Evolutionary conservation across 2,113 vertebrate species (phyloP), one percentile per base, ranked within the genome.

Genomic region (Phalacrocorax pelagicus): DNA sequence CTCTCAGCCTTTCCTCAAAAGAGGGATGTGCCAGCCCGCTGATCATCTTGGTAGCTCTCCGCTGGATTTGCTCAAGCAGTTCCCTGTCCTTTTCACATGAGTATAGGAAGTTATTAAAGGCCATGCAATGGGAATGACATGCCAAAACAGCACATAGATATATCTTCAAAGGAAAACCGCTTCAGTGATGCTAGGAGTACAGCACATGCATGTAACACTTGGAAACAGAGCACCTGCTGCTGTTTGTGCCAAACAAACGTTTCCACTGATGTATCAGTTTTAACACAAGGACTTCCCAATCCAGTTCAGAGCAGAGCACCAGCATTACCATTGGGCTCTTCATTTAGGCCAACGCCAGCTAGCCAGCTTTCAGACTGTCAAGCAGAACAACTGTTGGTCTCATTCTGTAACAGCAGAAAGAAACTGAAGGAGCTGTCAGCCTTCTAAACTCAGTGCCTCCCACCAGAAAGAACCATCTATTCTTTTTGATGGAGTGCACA

Each of bases 171-270:
- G 59, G 38, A 55, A 88, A 91, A 51, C n/a, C 8, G 19, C 71
- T 80, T 26, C 74, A 62, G 42, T 32, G 81, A 92, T 92, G 93
- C 54, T 70, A 30, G 74, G 73, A 82, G 88, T 17, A 44, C 36
- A 92, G 87, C 40, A 44, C 23, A 81, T 11, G 40, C 77, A 38
- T 38, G 26, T 20, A 73, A 69, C 74, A 47, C 90, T 38, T 94
- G 90, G 94, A 93, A 91, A 94, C 85, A 1, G 40, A 90, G 79
- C 88, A 96, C 88, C 88, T 95, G 90, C 87, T 93, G 88, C 87
- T 93, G 85, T 93, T 96, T 85, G 86, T 92, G 92, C 81, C 93
- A 89, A 92, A 94, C 84, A 88, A 81, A 79, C 4, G 14, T 90
- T 92, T 93, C 93, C 92, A 86, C 9, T 42, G 22, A 73, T 52